Conservation (phyloP, 2,797 vertebrate species). For the Odontamblyopus rebecca region DNA sequence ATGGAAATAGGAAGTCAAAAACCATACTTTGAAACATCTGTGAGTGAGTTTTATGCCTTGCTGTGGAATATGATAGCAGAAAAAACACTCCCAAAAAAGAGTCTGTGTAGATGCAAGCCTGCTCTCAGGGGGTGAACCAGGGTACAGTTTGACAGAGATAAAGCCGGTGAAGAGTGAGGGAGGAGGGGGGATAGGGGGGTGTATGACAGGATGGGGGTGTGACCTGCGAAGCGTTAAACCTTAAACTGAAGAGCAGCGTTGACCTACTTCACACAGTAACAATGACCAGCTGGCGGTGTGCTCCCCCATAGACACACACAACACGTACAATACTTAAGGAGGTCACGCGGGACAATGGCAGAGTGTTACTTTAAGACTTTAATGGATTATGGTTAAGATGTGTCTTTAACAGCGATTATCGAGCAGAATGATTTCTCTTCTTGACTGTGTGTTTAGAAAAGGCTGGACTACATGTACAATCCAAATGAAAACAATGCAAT, state of each 20-base stretch:
- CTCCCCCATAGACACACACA: constrained; percentile 12
- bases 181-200: constrained; percentile 20
- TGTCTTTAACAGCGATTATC: not conserved
- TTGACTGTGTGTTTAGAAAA: not conserved
- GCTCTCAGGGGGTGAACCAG: constrained; percentile 30
- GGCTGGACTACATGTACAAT: not conserved
- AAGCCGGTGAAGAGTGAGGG: constrained; percentile 48
- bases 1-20: too few species aligned
- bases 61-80: too few species aligned
- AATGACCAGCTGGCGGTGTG: constrained; percentile 63
- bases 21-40: too few species aligned
- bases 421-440: constrained; percentile 9
- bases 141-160: constrained; percentile 38
- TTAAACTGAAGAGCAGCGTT: constrained; percentile 58
- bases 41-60: too few species aligned
- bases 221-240: constrained; percentile 56
- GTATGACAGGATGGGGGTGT: constrained; percentile 35
- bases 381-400: constrained; percentile 7
- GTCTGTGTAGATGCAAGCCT: too few species aligned
- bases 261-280: constrained; percentile 69
- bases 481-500: not conserved
- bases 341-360: not conserved
- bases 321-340: constrained; percentile 2
- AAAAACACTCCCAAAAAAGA: too few species aligned
- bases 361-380: constrained; percentile 17